Evolutionary conservation across 2,797 vertebrate species (phyloP).

Genomic region (Antennarius maculatus): DNA sequence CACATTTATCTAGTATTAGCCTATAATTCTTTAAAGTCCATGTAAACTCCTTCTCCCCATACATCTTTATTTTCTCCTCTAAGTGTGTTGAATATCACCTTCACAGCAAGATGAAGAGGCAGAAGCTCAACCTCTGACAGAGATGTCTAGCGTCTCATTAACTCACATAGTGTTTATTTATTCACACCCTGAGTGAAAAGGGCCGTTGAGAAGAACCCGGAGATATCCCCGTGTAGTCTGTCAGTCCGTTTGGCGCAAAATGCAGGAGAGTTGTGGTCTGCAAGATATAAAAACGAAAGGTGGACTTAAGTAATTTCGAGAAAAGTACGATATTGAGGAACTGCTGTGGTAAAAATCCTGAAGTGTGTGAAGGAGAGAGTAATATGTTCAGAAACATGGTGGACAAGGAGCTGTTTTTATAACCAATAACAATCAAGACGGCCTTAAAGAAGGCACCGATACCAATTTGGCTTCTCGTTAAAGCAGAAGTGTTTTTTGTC

Average conservation of each 20-base stretch:
- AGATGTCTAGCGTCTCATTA: constrained; percentile 32
- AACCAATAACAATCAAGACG: too few species aligned
- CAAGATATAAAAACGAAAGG: constrained; percentile 15
- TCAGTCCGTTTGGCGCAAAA: constrained; percentile 44
- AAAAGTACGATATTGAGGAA: constrained; percentile 7
- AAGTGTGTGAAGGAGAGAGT: background rate
- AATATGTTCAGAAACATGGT: too few species aligned
- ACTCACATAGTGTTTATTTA: constrained; percentile 43
- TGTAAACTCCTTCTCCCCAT: constrained; percentile 4
- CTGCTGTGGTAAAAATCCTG: constrained; percentile 4
- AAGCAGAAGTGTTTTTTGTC: too few species aligned
- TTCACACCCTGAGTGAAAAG: constrained; percentile 53
- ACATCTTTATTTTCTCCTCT: constrained; percentile 37
- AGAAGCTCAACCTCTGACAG: constrained; percentile 24
- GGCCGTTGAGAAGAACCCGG: constrained; percentile 43
- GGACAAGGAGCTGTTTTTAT: too few species aligned
- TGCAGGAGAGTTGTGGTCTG: constrained; percentile 37
- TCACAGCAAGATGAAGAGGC: constrained; percentile 46
- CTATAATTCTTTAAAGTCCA: background rate
- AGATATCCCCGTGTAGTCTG: constrained; percentile 37
- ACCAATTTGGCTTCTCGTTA: too few species aligned
- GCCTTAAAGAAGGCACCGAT: too few species aligned
- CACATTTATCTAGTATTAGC: background rate
- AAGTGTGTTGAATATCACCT: constrained; percentile 44
- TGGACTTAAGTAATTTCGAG: constrained; percentile 18